These are phyloP conservation scores for Bungarus multicinctus DNA, from an alignment of 2,113 vertebrate species.

Conservation along the genomic window DNA sequence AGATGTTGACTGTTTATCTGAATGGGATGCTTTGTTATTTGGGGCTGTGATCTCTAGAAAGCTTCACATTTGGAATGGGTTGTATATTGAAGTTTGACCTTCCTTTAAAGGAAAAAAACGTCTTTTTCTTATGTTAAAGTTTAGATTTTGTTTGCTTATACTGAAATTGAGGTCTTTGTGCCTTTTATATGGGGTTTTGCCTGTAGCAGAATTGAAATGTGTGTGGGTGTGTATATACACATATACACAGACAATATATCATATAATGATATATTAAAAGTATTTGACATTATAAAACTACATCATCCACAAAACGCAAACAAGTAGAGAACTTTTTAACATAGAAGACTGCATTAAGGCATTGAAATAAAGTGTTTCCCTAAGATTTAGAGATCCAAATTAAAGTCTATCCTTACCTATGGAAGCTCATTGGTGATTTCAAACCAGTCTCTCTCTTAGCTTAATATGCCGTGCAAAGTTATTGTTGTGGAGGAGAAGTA, in stretches of 20 bases:
- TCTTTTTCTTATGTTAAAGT: no score
- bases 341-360: background rate
- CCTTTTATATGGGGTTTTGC: background rate
- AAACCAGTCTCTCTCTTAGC: background rate
- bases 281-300: background rate
- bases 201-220: background rate
- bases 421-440: background rate
- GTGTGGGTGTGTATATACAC: no score
- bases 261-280: background rate
- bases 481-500: background rate
- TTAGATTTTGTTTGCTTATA: background rate
- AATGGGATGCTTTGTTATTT: background rate
- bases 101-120: background rate
- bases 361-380: background rate
- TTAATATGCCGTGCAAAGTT: background rate
- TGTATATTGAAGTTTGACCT: background rate
- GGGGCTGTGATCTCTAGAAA: background rate
- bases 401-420: background rate
- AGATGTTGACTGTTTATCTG: no score
- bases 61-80: background rate
- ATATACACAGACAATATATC: no score
- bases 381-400: background rate
- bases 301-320: background rate
- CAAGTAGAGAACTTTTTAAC: background rate
- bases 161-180: background rate